Evolutionary conservation across 2,888 invertebrate species (phyloP).

Genomic region (Allacma fusca): DNA sequence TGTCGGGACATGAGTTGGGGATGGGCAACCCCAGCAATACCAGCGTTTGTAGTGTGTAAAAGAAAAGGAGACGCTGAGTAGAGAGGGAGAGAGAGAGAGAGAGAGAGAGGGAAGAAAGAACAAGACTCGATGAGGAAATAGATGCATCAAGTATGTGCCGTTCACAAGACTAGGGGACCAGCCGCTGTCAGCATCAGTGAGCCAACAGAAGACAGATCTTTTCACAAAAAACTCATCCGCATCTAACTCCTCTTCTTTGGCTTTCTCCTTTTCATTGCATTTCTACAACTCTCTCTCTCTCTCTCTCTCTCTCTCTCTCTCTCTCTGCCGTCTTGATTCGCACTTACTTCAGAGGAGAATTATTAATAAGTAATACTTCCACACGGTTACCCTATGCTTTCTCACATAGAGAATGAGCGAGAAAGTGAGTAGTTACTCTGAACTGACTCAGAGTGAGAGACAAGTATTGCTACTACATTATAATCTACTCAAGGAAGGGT

Average conservation of each 20-base stretch:
- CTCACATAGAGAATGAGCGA: too few relatives aligned
- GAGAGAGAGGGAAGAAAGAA: constrained; percentile 25
- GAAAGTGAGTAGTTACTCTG: too few relatives aligned
- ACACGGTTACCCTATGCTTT: constrained; percentile 1
- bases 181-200: constrained; percentile 37
- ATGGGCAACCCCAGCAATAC: constrained; percentile 5
- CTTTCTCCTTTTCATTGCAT: constrained; percentile 35
- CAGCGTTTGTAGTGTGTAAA: not conserved
- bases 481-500: not conserved
- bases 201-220: constrained; percentile 38
- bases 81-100: constrained; percentile 20
- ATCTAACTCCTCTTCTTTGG: constrained; percentile 25
- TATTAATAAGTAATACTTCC: constrained; percentile 29
- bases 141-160: constrained; percentile 12
- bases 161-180: constrained; percentile 40
- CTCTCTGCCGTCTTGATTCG: constrained; percentile 1
- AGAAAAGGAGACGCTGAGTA: constrained; percentile 22
- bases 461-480: not conserved
- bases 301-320: constrained; percentile 1
- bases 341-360: constrained; percentile 25
- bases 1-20: not conserved
- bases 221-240: constrained; percentile 30
- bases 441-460: not conserved
- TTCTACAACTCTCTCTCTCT: not conserved
- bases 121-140: constrained; percentile 17